These are phyloP conservation scores for Chironomus tentans DNA, from an alignment of 2,888 invertebrate genomes.

Conservation along the genomic window DNA sequence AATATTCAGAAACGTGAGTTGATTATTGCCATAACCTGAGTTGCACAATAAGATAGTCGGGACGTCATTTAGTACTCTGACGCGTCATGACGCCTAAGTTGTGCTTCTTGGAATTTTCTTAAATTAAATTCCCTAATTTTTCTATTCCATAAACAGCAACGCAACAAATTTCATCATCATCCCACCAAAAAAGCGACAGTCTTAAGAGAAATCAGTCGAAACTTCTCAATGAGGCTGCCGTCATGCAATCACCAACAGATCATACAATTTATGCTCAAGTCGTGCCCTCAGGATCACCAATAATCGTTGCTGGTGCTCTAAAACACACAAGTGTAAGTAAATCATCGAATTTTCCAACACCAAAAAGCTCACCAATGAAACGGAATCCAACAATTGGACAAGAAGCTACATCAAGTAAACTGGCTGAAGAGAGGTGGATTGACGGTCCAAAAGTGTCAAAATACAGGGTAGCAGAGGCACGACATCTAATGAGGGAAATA, in stretches of 20 bases:
- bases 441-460: constrained; percentile 88
- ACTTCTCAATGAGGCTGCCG: constrained; percentile 41
- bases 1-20: constrained; percentile 34
- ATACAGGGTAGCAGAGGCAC: constrained; percentile 70
- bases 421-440: constrained; percentile 86
- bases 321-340: constrained; percentile 33
- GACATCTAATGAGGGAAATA: constrained; percentile 69
- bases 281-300: constrained; percentile 31
- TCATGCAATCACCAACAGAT: constrained; percentile 40
- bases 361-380: constrained; percentile 48
- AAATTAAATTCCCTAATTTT: background rate
- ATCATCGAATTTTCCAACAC: constrained; percentile 44
- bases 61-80: no score
- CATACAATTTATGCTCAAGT: constrained; percentile 18
- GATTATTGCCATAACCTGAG: background rate
- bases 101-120: no score
- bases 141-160: constrained; percentile 29
- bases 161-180: constrained; percentile 34
- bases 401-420: constrained; percentile 37
- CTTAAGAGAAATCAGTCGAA: constrained; percentile 32
- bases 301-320: constrained; percentile 34
- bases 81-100: no score
- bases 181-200: constrained; percentile 34
- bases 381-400: constrained; percentile 37
- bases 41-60: no score